Evolutionary conservation across 2,113 vertebrate species (phyloP).

Genomic region (Microcebus jonahi): DNA sequence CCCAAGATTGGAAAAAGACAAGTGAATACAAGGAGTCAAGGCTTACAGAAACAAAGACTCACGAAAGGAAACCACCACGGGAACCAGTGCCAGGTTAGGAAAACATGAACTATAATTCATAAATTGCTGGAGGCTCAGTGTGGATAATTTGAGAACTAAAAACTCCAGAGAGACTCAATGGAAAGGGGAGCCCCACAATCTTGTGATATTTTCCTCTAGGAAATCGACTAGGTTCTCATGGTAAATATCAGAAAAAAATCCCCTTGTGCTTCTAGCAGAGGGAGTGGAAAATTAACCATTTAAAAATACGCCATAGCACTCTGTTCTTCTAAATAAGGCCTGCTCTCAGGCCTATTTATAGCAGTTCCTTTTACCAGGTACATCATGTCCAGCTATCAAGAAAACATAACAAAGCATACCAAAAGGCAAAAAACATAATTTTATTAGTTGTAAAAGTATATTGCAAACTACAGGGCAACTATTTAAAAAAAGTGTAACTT

Average conservation of each 20-base stretch:
- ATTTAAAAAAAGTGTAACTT: background rate
- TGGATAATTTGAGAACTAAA: background rate
- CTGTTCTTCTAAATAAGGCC: background rate
- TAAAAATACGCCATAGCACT: background rate
- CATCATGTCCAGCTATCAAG: background rate
- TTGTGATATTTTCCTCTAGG: background rate
- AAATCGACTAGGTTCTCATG: background rate
- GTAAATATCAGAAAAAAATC: background rate
- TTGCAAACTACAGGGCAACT: background rate
- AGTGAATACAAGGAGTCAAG: background rate
- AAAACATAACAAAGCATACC: background rate
- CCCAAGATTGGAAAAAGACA: background rate
- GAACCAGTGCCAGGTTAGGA: background rate
- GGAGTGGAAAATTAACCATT: background rate
- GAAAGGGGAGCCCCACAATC: background rate
- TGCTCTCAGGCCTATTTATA: background rate
- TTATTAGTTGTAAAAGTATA: background rate
- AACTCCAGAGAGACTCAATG: background rate
- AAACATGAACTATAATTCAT: background rate
- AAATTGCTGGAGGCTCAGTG: background rate
- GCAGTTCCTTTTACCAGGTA: background rate
- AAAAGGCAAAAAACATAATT: background rate
- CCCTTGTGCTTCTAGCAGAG: background rate
- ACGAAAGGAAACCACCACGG: background rate
- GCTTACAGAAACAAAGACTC: background rate